phyloP scores from a whole-genome alignment of 2,888 invertebrate genomes.

The Rhogogaster chlorosoma region DNA sequence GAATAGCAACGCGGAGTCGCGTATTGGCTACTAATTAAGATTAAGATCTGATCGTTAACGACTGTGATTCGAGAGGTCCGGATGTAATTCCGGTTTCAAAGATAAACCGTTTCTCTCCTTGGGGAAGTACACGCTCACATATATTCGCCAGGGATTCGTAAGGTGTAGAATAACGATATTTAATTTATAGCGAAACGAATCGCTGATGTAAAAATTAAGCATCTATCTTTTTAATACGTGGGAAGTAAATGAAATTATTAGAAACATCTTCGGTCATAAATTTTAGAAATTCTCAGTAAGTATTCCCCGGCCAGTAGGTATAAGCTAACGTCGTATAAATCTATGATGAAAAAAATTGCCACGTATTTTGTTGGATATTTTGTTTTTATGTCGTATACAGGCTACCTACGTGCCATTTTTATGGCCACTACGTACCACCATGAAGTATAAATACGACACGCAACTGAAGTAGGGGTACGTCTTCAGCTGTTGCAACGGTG shows the following conservation, averaged over 20 bases:
- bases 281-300: background rate
- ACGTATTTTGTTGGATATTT: background rate
- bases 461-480: background rate
- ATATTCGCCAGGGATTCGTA: background rate
- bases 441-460: slow-evolving; percentile 11
- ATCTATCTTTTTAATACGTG: background rate
- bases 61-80: background rate
- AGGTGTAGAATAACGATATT: background rate
- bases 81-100: slow-evolving; percentile 1
- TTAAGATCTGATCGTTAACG: slow-evolving; percentile 41
- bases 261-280: background rate
- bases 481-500: slow-evolving; percentile 25
- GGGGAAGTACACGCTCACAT: background rate
- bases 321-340: background rate
- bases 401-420: background rate
- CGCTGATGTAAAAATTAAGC: background rate
- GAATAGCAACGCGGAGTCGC: background rate
- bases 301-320: background rate
- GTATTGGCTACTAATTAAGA: slow-evolving; percentile 47
- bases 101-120: background rate
- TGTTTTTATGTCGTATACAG: background rate
- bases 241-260: background rate
- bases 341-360: background rate
- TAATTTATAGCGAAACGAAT: background rate
- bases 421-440: background rate